phyloP scores from a whole-genome alignment of 1,140 invertebrate species.

The Heliconius eleuchia region DNA sequence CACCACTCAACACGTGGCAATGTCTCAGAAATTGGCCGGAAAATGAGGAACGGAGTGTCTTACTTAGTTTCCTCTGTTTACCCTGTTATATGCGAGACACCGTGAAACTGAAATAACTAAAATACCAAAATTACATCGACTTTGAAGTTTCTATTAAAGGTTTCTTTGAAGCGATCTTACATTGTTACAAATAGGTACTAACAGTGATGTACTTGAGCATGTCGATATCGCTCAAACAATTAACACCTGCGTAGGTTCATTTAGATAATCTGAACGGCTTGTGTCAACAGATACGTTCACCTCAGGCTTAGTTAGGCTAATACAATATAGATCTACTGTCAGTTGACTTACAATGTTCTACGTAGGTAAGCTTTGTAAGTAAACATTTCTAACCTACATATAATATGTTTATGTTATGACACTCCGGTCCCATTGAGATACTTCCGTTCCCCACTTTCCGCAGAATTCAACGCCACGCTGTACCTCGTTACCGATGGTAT shows the following conservation, averaged over 20 bases:
- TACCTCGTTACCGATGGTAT: too few relatives aligned
- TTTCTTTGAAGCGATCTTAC: too few relatives aligned
- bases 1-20: too few relatives aligned
- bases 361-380: not conserved
- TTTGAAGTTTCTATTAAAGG: too few relatives aligned
- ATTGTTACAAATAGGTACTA: not conserved
- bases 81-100: too few relatives aligned
- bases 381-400: not conserved
- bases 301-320: constrained; percentile 2
- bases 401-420: not conserved
- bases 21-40: too few relatives aligned
- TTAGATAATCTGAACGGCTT: constrained; percentile 3
- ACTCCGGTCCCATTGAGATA: too few relatives aligned
- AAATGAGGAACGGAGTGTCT: too few relatives aligned
- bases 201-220: not conserved
- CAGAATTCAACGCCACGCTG: too few relatives aligned
- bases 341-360: not conserved
- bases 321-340: not conserved
- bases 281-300: constrained; percentile 3
- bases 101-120: not conserved
- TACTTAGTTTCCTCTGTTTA: too few relatives aligned
- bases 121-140: too few relatives aligned
- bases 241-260: constrained; percentile 11
- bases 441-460: too few relatives aligned
- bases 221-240: not conserved